Evolutionary conservation across 35 echinoderm and acorn worm genomes (phyloP).

Genomic region (Diadema setosum): DNA sequence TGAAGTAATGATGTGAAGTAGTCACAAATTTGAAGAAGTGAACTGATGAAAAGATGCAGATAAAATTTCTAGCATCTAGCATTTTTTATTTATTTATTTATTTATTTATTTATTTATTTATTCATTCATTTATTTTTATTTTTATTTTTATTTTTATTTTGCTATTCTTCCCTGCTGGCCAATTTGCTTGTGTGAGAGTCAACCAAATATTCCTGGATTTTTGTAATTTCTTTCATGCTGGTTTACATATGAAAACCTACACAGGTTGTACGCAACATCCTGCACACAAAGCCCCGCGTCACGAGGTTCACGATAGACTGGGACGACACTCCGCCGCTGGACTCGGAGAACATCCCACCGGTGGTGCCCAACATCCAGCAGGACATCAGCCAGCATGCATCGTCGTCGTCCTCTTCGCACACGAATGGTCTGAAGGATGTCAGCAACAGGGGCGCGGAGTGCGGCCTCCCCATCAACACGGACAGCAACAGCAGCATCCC

Average conservation of each 20-base stretch:
- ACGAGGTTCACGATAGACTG: constrained; percentile 98
- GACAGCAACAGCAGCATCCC: constrained; percentile 97
- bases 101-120: no score
- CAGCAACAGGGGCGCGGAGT: not conserved
- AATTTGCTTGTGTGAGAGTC: not conserved
- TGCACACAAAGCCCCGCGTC: constrained; percentile 84
- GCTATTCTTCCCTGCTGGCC: not conserved
- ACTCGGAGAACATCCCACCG: constrained; percentile 90
- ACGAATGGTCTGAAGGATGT: not conserved
- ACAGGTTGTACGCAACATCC: constrained; percentile 85
- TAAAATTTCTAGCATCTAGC: no score
- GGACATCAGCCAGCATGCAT: not conserved
- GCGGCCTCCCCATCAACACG: constrained; percentile 36
- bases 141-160: no score
- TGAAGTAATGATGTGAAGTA: no score
- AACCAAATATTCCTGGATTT: not conserved
- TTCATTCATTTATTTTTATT: no score
- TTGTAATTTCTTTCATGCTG: no score
- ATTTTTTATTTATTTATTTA: no score
- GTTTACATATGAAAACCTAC: not conserved
- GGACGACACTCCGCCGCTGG: constrained; percentile 47
- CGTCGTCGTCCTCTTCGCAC: not conserved
- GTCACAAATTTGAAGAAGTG: no score
- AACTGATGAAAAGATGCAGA: no score
- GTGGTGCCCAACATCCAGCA: constrained; percentile 32